phyloP scores from a whole-genome alignment of 1,140 invertebrate genomes.

The Steinernema khuongi region DNA sequence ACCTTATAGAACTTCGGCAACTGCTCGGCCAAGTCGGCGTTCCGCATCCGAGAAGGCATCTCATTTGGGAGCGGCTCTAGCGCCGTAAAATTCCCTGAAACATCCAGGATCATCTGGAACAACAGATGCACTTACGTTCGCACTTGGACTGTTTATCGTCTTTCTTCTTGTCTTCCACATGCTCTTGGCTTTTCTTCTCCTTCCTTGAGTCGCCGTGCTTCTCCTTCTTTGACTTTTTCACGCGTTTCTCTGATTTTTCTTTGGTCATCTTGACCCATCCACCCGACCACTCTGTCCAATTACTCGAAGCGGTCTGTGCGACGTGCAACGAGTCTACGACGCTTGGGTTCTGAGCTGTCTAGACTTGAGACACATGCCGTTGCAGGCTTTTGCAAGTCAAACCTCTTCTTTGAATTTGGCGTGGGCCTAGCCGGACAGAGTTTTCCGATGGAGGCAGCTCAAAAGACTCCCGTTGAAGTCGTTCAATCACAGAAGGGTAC shows the following conservation, averaged over 20 bases:
- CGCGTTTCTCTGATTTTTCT: background rate
- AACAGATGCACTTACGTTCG: background rate
- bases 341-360: too few relatives aligned
- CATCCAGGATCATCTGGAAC: background rate
- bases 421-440: too few relatives aligned
- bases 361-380: too few relatives aligned
- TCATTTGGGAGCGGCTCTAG: background rate
- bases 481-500: too few relatives aligned
- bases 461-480: too few relatives aligned
- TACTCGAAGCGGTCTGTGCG: background rate
- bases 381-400: too few relatives aligned
- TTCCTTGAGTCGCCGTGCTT: background rate
- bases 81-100: background rate
- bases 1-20: conserved; percentile 2
- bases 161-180: background rate
- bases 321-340: too few relatives aligned
- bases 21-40: conserved; percentile 1
- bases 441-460: too few relatives aligned
- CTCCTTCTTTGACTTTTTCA: background rate
- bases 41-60: conserved; percentile 1
- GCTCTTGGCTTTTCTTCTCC: background rate
- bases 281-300: background rate
- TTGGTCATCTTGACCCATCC: background rate
- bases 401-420: too few relatives aligned
- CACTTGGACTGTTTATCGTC: background rate